Conservation (phyloP, 1,140 invertebrate species). For the Chlorops oryzae region DNA sequence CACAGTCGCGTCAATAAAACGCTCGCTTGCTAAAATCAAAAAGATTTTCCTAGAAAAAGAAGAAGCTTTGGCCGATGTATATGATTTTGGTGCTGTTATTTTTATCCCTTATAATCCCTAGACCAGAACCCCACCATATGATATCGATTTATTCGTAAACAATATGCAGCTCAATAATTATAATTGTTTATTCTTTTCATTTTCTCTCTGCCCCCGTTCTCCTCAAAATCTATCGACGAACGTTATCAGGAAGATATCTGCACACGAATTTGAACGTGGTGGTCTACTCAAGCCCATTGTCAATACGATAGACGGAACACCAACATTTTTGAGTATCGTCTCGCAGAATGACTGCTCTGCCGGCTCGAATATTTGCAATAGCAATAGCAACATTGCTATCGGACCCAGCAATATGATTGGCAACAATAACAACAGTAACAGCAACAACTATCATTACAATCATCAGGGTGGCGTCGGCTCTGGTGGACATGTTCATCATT, state of each 20-base stretch:
- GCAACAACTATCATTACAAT: slow-evolving; percentile 32
- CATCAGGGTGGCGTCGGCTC: slow-evolving; percentile 19
- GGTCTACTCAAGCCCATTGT: slow-evolving; percentile 87
- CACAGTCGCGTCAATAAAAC: no score
- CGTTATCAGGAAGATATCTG: slow-evolving; percentile 80
- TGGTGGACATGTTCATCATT: slow-evolving; percentile 15
- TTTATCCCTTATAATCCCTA: no score
- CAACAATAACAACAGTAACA: slow-evolving; percentile 4
- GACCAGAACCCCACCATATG: no score
- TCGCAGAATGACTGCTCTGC: slow-evolving; percentile 42
- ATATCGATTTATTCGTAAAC: no score
- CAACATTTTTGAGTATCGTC: slow-evolving; percentile 71
- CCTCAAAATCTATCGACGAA: no score
- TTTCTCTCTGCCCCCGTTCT: no score
- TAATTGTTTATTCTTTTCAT: no score
- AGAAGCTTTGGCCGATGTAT: no score
- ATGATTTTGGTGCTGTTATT: no score
- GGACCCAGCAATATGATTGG: slow-evolving; percentile 5
- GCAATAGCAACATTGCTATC: slow-evolving; percentile 17
- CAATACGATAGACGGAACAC: slow-evolving; percentile 82
- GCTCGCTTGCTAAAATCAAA: no score
- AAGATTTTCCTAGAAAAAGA: no score
- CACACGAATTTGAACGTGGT: slow-evolving; percentile 89
- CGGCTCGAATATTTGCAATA: neutral
- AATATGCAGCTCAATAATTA: no score